Evolutionary conservation across 2,797 vertebrate genomes (phyloP).

Genomic region (Euthynnus affinis): DNA sequence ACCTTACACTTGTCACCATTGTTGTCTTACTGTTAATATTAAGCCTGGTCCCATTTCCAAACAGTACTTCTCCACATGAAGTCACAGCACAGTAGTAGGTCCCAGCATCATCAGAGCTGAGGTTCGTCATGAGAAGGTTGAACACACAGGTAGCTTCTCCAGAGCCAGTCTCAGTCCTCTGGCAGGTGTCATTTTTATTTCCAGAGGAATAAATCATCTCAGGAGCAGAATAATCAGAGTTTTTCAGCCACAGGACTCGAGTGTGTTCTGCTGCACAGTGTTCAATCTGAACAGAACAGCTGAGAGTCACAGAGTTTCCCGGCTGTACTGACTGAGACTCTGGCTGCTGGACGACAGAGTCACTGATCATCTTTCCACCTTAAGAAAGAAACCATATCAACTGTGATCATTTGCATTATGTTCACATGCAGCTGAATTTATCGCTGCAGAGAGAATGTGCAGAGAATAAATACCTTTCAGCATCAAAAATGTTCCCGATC

Average conservation of each 20-base stretch:
- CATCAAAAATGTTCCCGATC: constrained; percentile 44
- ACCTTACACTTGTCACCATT: no score
- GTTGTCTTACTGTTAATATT: constrained; percentile 25
- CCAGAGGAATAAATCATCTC: constrained; percentile 18
- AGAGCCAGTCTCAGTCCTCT: neutral
- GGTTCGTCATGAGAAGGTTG: constrained; percentile 27
- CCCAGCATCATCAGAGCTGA: constrained; percentile 43
- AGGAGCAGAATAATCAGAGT: constrained; percentile 44
- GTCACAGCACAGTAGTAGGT: constrained; percentile 44
- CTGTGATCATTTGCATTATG: accelerated
- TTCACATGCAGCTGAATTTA: no score
- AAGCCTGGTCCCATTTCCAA: constrained; percentile 49
- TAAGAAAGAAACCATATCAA: neutral
- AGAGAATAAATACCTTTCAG: constrained; percentile 25
- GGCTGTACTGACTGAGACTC: constrained; percentile 23
- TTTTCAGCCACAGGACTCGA: constrained; percentile 41
- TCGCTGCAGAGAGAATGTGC: neutral
- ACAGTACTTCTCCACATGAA: constrained; percentile 56
- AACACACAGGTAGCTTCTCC: constrained; percentile 40
- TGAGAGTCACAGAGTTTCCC: constrained; percentile 60
- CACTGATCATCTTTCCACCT: constrained; percentile 24
- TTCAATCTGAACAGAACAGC: constrained; percentile 50
- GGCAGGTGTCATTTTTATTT: neutral
- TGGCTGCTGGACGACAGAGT: constrained; percentile 42
- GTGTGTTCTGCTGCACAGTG: constrained; percentile 58